Evolutionary conservation across 2,888 invertebrate species (phyloP), one percentile per base, ranked within the genome.

Genomic region (Tanypteryx hageni): DNA sequence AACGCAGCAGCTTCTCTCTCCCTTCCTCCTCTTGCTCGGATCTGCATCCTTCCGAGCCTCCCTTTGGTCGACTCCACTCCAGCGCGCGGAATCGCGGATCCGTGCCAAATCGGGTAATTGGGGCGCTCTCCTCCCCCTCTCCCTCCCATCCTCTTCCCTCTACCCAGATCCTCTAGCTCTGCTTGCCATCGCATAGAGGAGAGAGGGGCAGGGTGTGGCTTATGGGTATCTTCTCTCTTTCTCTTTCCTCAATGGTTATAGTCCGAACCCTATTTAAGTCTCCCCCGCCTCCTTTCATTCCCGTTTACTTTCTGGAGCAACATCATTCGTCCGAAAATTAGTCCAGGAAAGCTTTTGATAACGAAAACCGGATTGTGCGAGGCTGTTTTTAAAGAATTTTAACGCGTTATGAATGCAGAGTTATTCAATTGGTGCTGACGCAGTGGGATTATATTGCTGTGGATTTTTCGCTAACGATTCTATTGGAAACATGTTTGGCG

Each of bases 41-140:
- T 57, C 82, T 7, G 31, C 10, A 16, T 44, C 58, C 84, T 10
- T 22, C 56, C 57, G 56, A 44, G 13, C 13, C 44, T 44, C 44
- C 44, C 31, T 14, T 44, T 31, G 57, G 22, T 85, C 85, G 57
- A 44, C 18, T 27, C 76, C 44, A 11, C 84, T 57, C 85, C 57
- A 58, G 27, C 86, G 59, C 59, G 86, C 86, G 56, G 83, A 83
- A 18, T 83, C 56, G 83, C 83, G 59, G 86, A 86, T 86, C 86
- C 27, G 86, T 86, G 86, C 86, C 86, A 86, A 86, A 86, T 27
- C 86, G 61, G 61, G 86, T 86, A 86, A 86, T 86, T 86, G 61
- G 86, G 86, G 61, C 61, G 61, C 86, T 61, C 61, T 10, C 27
- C 61, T 86, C 82, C 18, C 22, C 8, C 58, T n/a, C n/a, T 13